These are phyloP conservation scores for Triplophysa yarkandensis DNA, from an alignment of 2,797 vertebrate species.

Conservation along the genomic window DNA sequence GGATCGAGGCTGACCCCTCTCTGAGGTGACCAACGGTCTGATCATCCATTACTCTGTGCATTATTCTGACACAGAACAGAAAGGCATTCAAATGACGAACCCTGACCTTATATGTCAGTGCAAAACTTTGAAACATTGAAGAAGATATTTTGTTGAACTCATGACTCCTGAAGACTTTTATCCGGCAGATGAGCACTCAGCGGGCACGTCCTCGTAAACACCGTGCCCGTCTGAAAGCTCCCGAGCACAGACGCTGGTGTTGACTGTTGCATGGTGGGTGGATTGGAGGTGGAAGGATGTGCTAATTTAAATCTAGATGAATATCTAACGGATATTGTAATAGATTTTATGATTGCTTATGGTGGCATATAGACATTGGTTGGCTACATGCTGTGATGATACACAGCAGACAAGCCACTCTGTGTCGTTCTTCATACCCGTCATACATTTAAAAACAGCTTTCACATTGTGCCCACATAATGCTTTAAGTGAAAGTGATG, in stretches of 20 bases:
- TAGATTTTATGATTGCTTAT: background rate
- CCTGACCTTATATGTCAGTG: background rate
- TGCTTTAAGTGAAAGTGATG: no score
- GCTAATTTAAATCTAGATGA: slow-evolving; percentile 7
- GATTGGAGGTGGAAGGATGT: background rate
- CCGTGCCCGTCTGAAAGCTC: slow-evolving; percentile 1
- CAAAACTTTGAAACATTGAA: background rate
- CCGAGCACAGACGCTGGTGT: slow-evolving; percentile 3
- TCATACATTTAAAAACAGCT: no score
- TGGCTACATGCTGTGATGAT: background rate
- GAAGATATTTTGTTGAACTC: background rate
- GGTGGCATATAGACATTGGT: background rate
- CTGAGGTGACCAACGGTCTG: background rate
- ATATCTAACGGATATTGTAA: slow-evolving; percentile 9
- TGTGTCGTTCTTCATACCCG: no score
- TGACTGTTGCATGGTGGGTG: background rate
- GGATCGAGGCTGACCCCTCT: background rate
- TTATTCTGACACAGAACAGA: background rate
- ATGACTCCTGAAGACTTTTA: slow-evolving; percentile 13
- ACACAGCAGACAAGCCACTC: no score
- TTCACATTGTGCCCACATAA: no score
- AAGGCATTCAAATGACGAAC: background rate
- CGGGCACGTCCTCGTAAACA: slow-evolving; percentile 13
- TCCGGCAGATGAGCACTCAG: slow-evolving; percentile 26
- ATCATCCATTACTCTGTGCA: background rate